Conservation (phyloP, 2,888 invertebrate genomes). For the Pycnomerus fuliginosus region DNA sequence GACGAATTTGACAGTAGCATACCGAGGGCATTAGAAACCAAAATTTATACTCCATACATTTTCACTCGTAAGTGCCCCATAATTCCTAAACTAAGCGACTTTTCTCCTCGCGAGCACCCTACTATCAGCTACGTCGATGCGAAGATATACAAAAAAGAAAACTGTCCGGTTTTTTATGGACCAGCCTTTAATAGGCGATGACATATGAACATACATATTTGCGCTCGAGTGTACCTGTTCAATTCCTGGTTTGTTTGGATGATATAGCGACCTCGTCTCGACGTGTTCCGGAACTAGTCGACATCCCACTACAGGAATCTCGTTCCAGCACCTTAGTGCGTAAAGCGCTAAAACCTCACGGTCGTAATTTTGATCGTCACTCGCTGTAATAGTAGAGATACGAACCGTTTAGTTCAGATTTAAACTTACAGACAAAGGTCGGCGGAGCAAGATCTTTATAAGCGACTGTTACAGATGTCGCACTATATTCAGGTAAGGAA, state of each 20-base stretch:
- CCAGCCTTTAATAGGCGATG: too few species aligned
- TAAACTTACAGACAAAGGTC: slow-evolving; percentile 27
- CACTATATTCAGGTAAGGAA: slow-evolving; percentile 56
- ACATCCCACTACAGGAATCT: slow-evolving; percentile 75
- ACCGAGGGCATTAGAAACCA: too few species aligned
- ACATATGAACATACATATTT: too few species aligned
- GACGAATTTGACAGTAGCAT: too few species aligned
- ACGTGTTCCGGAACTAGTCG: slow-evolving; percentile 87
- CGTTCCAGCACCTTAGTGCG: slow-evolving; percentile 72
- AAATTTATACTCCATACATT: too few species aligned
- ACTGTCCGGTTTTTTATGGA: too few species aligned
- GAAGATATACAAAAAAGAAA: too few species aligned
- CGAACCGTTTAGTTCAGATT: slow-evolving; percentile 3
- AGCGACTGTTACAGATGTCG: slow-evolving; percentile 58
- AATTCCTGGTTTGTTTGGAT: slow-evolving; percentile 70
- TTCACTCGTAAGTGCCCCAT: too few species aligned
- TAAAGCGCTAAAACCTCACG: slow-evolving; percentile 76
- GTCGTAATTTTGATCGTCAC: slow-evolving; percentile 49
- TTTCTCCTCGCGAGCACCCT: too few species aligned
- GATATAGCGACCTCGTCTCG: slow-evolving; percentile 79
- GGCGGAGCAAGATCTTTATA: slow-evolving; percentile 42
- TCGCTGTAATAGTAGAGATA: slow-evolving; percentile 36
- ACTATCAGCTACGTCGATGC: too few species aligned
- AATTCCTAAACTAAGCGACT: too few species aligned
- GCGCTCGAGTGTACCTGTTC: slow-evolving; percentile 70